Base-by-base conservation (phyloP, 2,888 invertebrate species). In the Linyphia triangularis region DNA sequence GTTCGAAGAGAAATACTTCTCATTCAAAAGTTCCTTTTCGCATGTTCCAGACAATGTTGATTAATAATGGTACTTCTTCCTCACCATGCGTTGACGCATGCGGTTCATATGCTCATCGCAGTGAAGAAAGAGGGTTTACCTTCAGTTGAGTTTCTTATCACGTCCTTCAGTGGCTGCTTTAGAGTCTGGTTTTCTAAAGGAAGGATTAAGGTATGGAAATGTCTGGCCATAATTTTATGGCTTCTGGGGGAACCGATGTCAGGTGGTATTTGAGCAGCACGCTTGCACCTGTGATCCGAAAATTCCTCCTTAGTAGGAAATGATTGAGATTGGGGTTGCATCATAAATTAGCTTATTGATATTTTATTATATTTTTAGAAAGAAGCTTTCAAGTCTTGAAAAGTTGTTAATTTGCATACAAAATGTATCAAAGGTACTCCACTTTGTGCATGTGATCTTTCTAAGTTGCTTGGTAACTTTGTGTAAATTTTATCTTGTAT, bases 31-130 rank as follows among this genome's bases (percentile, higher is more conserved):
- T 3, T 24, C 51, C 30, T 67, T 51, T 79, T 79, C 57, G 67
- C 81, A 59, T 70, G 81, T 59, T 70, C 51, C 37, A 70, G 57
- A 70, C 69, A 81, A 59, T 51, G 81, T 81, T 81, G 81, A 81
- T 81, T 79, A 79, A 79, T 67, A 79, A 67, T 28, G 51, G 51
- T 16, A 22, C 28, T 65, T 77, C 77, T 77, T 63, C 61, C 77
- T 22, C 37, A 1, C n/a, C 13, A 51, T 5, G n/a, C 16, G 16
- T 51, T 51, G 51, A 51, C 51, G 51, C 1, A 51, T 1, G 51
- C n/a, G n/a, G 5, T 13, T 1, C n/a, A 51, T 16, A n/a, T 51
- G 1, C n/a, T 51, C 51, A n/a, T 16, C 51, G n/a, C 51, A 13
- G n/a, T n/a, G n/a, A 51, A 51, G 51, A 51, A 51, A 33, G 33